A percentile compares a stretch with the other conserved stretches of the same genome.
These are phyloP conservation scores for Heliconius hermathena DNA, from an alignment of 1,140 invertebrate species.

Conservation along the genomic window DNA sequence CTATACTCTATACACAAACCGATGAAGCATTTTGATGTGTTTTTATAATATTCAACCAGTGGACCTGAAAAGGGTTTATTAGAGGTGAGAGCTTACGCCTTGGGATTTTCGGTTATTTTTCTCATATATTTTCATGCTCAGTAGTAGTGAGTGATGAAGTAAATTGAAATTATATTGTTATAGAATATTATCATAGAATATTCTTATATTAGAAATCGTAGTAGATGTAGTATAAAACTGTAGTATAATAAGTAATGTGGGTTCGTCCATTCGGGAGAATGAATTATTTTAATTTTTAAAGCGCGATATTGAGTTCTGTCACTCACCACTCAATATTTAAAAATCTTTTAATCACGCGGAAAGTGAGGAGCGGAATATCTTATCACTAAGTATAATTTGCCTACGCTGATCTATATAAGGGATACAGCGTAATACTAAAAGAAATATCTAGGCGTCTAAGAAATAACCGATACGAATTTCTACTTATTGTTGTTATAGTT, in stretches of 20 bases:
- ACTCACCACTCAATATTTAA: no score
- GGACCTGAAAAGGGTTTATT: constrained; percentile 3
- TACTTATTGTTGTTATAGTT: no score
- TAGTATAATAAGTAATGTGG: background rate
- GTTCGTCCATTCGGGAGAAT: no score
- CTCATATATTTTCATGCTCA: background rate
- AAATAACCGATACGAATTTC: no score
- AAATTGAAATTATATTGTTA: background rate
- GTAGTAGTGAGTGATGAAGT: background rate
- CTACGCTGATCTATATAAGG: no score
- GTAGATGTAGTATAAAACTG: background rate
- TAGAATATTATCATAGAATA: background rate
- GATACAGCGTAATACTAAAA: no score
- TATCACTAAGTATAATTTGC: no score
- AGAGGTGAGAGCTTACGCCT: background rate
- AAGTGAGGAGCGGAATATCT: no score
- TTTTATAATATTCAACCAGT: constrained; percentile 5
- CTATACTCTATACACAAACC: background rate
- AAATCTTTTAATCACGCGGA: no score
- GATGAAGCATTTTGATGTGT: constrained; percentile 1
- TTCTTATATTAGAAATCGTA: background rate
- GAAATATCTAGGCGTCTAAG: no score
- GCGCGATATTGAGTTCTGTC: no score
- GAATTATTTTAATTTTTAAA: no score
- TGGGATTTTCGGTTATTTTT: background rate